Evolutionary conservation across 2,113 vertebrate genomes (phyloP), one percentile per base, ranked within the genome.

Genomic region (Okapia johnstoni): DNA sequence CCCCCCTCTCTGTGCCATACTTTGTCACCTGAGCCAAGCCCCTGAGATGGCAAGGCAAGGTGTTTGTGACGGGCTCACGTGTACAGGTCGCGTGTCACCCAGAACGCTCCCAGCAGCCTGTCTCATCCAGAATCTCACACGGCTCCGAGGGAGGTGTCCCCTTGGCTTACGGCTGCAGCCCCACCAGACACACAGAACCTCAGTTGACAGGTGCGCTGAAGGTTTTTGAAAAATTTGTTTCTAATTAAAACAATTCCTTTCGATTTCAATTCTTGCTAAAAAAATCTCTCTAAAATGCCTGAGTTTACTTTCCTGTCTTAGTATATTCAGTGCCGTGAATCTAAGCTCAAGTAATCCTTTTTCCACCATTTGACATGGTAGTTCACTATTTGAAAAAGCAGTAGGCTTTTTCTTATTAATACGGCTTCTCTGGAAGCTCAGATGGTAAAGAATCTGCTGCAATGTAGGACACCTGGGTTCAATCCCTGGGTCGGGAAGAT

Each of bases 131-230:
- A 73, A 15, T 17, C 70, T 89, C 15, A 6, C 6, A 2, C 0
- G 25, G 28, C 6, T 3, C 30, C 11, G 0, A 0, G 5, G 36
- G 13, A 5, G 28, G 46, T 0, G 23, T 7, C 40, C 23, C 40
- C 7, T 11, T 43, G n/a, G 54, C 61, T 57, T 58, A 54, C 0
- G 52, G 46, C 36, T 5, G 14, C 28, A 23, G 63, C 25, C 33
- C 6, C 0, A 0, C 33, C 57, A 2, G 6, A 8, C 5, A 43
- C 6, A 94, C 23, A 17, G 52, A 93, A 66, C 17, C 13, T 52
- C 63, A 2, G 5, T 0, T 12, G 43, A 36, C 23, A 54, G 46
- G 50, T 1, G 14, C 19, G 11, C 43, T 5, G 43, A 55, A 13
- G 43, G 1, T 28, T 83, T 57, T 58, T n/a, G 77, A 89, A 55